Conservation (phyloP, 2,113 vertebrate species). For the Oceanites oceanicus region DNA sequence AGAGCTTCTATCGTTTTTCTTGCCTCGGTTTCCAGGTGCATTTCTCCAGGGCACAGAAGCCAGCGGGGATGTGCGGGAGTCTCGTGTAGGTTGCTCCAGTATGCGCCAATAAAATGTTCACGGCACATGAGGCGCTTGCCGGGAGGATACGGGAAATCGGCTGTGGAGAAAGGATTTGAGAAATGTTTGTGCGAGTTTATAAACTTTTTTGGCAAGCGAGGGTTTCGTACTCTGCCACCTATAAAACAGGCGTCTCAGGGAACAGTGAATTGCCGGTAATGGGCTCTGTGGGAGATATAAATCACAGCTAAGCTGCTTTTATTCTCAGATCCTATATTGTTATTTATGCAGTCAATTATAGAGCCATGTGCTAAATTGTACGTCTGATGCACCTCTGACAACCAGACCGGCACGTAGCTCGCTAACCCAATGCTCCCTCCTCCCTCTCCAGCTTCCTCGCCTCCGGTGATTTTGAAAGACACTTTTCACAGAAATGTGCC, state of each 20-base stretch:
- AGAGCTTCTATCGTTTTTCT: not conserved
- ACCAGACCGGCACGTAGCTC: not conserved
- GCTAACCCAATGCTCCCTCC: not conserved
- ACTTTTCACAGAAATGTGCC: not conserved
- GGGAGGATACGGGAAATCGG: not conserved
- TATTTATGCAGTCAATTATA: not conserved
- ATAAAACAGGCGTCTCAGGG: not conserved
- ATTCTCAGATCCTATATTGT: not conserved
- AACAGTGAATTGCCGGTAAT: not conserved
- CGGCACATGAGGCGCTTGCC: not conserved
- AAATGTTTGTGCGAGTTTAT: not conserved
- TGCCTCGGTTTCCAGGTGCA: not conserved
- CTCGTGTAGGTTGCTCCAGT: not conserved
- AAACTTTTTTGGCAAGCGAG: not conserved
- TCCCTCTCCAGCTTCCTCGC: not conserved
- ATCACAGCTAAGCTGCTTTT: not conserved
- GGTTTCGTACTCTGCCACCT: not conserved
- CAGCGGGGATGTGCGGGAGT: not conserved
- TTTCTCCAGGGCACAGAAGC: not conserved
- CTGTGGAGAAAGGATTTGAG: not conserved
- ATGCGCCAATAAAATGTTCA: not conserved
- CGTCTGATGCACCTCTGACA: not conserved
- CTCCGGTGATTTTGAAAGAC: not conserved
- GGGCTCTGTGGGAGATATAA: not conserved
- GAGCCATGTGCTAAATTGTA: not conserved